Evolutionary conservation across 2,113 vertebrate genomes (phyloP).

Genomic region (Arizona elegans): DNA sequence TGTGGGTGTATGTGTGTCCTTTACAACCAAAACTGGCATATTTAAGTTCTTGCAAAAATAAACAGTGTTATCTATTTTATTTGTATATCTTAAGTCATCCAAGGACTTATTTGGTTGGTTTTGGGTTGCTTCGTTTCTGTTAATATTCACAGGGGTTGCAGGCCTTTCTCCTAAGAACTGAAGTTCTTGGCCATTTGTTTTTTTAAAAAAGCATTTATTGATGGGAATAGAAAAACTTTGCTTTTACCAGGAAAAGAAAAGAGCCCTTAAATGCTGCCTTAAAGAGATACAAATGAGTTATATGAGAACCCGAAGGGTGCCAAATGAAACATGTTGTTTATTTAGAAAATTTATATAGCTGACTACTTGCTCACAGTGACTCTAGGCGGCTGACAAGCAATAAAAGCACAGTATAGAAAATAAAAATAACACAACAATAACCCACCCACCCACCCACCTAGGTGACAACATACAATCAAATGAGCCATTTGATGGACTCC

Average conservation of each 20-base stretch:
- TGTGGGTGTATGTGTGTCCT: background rate
- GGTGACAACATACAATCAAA: background rate
- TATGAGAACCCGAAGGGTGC: background rate
- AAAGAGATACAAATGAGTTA: background rate
- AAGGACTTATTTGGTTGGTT: background rate
- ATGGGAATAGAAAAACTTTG: background rate
- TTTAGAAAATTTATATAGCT: background rate
- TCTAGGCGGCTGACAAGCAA: background rate
- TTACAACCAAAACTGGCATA: background rate
- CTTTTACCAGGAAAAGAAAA: background rate
- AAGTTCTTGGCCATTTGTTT: background rate
- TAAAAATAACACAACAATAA: background rate
- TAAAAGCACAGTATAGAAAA: background rate
- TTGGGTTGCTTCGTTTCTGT: background rate
- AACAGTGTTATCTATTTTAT: background rate
- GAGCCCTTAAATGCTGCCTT: background rate
- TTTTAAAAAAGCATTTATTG: background rate
- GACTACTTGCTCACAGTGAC: background rate
- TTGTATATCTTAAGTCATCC: background rate
- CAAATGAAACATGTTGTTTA: background rate
- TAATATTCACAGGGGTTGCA: background rate
- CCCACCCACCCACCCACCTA: background rate
- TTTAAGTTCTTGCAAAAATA: conserved; percentile 6
- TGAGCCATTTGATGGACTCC: background rate
- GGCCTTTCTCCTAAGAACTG: background rate